Percentiles rank a stretch among this genome's conserved stretches.
Conservation (phyloP, 1,140 invertebrate species). For the Paralvinella palmiformis region DNA sequence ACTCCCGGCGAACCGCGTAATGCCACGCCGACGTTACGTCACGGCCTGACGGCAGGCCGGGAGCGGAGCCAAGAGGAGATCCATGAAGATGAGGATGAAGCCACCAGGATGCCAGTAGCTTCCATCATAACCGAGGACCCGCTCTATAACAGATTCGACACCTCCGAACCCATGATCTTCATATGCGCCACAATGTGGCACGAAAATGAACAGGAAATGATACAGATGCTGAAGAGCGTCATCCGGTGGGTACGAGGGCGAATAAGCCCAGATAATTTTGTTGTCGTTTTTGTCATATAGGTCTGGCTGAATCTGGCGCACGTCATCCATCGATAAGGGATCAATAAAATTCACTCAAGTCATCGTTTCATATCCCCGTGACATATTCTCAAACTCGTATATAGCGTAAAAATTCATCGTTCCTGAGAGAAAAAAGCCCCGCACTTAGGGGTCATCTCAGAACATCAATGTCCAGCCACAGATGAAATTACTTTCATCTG, state of each 20-base stretch:
- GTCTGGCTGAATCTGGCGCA: too few species aligned
- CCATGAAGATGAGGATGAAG: not conserved
- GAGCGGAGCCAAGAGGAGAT: constrained; percentile 22
- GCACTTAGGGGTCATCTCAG: too few species aligned
- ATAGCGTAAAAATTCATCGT: too few species aligned
- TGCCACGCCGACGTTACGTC: not conserved
- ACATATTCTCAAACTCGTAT: not conserved
- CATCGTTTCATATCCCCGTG: not conserved
- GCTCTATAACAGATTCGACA: too few species aligned
- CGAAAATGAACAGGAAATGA: constrained; percentile 91
- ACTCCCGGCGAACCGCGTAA: not conserved
- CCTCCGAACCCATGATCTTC: constrained; percentile 90
- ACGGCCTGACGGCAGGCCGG: not conserved
- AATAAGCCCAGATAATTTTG: too few species aligned
- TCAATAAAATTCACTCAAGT: not conserved
- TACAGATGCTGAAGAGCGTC: constrained; percentile 54
- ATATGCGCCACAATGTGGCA: constrained; percentile 99
- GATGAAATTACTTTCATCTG: too few species aligned
- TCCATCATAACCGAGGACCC: too few species aligned
- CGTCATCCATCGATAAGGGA: constrained; percentile 6
- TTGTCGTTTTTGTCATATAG: too few species aligned
- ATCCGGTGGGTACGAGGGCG: constrained; percentile 47
- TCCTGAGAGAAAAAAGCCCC: too few species aligned
- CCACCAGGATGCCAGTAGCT: too few species aligned
- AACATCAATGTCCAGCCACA: too few species aligned